Evolutionary conservation across 2,888 invertebrate genomes (phyloP), one percentile per base, ranked within the genome.

Genomic region (Lochmaea capreae): DNA sequence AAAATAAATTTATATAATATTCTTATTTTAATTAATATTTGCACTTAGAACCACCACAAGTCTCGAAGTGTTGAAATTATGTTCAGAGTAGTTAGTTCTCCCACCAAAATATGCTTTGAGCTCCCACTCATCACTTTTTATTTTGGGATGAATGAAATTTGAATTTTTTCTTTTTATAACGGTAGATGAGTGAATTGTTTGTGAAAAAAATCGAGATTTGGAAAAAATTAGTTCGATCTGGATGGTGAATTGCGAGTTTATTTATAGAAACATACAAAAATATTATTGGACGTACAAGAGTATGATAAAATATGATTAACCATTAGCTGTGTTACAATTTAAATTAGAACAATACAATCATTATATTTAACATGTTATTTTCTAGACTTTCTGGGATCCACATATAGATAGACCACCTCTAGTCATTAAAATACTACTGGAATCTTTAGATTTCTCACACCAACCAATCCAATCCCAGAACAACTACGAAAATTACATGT

Each of bases 71-170:
- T 65, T 58, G 58, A 71, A 65, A 65, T 58, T 57, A 71, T 57
- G 65, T 57, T 54, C 42, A 22, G 18, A 58, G 65, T 65, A 57
- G 58, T 54, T 49, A 16, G n/a, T 69, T 68, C 69, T 72, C 75
- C 75, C 72, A 69, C 74, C 67, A 68, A 52, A 61, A 43, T 57
- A 18, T 58, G 54, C 42, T 65, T 69, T 72, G 62, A 16, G 75
- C 72, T 72, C 75, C 75, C 72, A 75, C 75, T 75, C 68, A 65
- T 8, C 26, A 65, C 52, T 65, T 65, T 70, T 71, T 57, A 57
- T 65, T 59, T 65, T 33, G 16, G 58, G 65, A 71, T 71, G 57
- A 71, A 71, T 71, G 65, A 65, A 65, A 71, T 71, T 65, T 65
- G 65, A 42, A 63, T 26, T 26, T 42, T 69, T 69, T 57, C 52